Conservation (phyloP, 2,888 invertebrate species). For the Drosophila suboccidentalis region DNA sequence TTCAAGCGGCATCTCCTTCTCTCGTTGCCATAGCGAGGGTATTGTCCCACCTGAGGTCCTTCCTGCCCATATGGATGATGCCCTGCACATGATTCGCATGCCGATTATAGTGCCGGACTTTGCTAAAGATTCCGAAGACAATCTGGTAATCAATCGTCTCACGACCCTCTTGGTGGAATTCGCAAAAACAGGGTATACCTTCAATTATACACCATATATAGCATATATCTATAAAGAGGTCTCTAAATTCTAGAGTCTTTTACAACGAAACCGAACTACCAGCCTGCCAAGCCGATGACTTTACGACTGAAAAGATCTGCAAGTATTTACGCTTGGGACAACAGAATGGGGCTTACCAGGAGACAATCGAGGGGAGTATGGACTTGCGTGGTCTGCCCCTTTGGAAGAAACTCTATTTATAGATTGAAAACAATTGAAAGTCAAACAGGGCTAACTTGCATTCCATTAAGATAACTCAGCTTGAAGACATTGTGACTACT, state of each 20-base stretch:
- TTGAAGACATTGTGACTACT: too few relatives aligned
- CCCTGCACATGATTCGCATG: conserved; percentile 86
- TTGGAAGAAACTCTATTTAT: conserved; percentile 55
- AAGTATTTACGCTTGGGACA: conserved; percentile 77
- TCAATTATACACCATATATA: not conserved
- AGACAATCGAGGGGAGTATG: conserved; percentile 39
- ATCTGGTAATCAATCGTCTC: conserved; percentile 81
- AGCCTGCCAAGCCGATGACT: conserved; percentile 52
- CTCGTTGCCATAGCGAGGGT: conserved; percentile 61
- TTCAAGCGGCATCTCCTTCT: conserved; percentile 75
- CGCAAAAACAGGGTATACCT: conserved; percentile 85
- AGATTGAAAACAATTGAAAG: conserved; percentile 1
- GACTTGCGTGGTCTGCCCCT: conserved; percentile 41
- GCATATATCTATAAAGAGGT: not conserved
- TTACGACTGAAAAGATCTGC: conserved; percentile 66
- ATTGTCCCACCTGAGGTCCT: conserved; percentile 58
- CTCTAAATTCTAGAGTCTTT: conserved; percentile 39
- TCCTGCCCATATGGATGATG: conserved; percentile 86
- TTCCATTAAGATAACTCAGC: not conserved
- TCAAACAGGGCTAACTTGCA: not conserved
- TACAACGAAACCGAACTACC: conserved; percentile 18
- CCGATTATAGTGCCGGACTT: conserved; percentile 83
- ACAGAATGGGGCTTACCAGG: conserved; percentile 39
- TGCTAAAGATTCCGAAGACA: conserved; percentile 76
- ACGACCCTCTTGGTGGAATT: conserved; percentile 86